Evolutionary conservation across 2,797 vertebrate species (phyloP).

Genomic region (Scolopax bukidnonensis): DNA sequence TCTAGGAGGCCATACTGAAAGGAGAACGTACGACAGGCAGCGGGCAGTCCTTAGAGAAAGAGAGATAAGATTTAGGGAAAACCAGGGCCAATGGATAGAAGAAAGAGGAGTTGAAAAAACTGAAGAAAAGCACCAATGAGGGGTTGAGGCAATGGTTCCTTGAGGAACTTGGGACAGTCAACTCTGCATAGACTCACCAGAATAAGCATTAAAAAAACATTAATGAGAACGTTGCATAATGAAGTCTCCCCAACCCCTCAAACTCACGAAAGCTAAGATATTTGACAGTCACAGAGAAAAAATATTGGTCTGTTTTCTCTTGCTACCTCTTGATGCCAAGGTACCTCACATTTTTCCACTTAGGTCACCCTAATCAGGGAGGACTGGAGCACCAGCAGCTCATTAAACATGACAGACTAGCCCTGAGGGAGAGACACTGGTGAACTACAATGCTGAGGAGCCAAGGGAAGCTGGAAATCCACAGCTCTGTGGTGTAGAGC

Average conservation of each 20-base stretch:
- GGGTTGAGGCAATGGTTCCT: neutral
- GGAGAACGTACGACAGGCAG: neutral
- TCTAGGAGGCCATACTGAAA: neutral
- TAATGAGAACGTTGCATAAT: neutral
- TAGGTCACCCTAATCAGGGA: neutral
- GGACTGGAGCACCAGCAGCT: neutral
- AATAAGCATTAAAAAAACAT: neutral
- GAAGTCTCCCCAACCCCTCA: neutral
- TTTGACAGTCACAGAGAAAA: neutral
- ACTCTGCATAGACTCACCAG: neutral
- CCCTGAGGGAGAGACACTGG: neutral
- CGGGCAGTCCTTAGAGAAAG: neutral
- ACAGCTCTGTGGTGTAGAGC: neutral
- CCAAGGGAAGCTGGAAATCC: neutral
- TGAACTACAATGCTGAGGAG: neutral
- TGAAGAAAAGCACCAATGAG: neutral
- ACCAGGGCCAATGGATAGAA: neutral
- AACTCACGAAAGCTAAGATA: neutral
- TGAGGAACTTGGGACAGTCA: neutral
- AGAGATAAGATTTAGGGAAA: neutral
- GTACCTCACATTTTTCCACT: neutral
- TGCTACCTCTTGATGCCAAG: neutral
- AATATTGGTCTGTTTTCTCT: neutral
- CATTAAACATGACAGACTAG: slow-evolving; percentile 21
- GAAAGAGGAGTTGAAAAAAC: neutral